Conservation (phyloP, 2,888 invertebrate genomes). For the Toxonevra muliebris region DNA sequence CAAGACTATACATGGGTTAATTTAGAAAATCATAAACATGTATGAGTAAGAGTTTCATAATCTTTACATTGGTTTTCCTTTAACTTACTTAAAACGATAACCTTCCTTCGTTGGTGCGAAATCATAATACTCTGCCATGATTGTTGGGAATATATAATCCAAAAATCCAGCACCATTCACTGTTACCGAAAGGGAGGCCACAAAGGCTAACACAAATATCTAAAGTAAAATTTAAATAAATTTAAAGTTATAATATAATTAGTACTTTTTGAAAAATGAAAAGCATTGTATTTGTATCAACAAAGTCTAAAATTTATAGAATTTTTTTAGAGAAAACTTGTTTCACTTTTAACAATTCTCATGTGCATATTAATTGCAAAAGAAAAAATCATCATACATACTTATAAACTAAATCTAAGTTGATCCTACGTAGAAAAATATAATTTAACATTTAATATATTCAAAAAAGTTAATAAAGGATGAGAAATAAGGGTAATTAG, state of each 20-base stretch:
- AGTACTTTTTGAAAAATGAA: background rate
- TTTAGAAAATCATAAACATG: background rate
- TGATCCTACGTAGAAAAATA: background rate
- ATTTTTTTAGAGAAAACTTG: too few species aligned
- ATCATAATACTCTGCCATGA: constrained; percentile 53
- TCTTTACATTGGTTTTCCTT: background rate
- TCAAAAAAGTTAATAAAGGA: background rate
- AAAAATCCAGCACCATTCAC: constrained; percentile 53
- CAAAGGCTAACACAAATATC: constrained; percentile 49
- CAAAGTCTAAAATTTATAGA: too few species aligned
- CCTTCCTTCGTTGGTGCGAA: constrained; percentile 57
- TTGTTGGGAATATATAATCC: constrained; percentile 51
- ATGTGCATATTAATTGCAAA: background rate
- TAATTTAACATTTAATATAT: background rate
- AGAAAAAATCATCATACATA: background rate
- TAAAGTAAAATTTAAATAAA: constrained; percentile 30
- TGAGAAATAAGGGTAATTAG: too few species aligned
- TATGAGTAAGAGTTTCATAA: background rate
- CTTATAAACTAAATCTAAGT: background rate
- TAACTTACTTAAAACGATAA: constrained; percentile 58
- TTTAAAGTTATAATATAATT: background rate
- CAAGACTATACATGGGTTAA: constrained; percentile 17
- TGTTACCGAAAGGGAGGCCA: constrained; percentile 47
- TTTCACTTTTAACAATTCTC: too few species aligned
- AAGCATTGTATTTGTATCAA: background rate